phyloP scores from a whole-genome alignment of 1,140 invertebrate genomes.

The Sycobia sp. region DNA sequence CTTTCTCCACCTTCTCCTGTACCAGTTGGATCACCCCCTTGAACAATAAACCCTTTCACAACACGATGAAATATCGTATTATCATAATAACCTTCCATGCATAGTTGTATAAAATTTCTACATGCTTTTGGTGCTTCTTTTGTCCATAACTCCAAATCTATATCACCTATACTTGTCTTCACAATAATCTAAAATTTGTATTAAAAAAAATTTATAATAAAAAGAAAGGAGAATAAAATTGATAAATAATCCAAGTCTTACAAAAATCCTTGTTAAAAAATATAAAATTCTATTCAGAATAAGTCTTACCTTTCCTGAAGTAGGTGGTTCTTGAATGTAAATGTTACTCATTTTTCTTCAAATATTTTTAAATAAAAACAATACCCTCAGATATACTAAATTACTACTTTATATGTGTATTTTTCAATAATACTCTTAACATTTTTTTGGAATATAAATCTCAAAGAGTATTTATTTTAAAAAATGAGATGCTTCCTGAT shows the following conservation, averaged over 20 bases:
- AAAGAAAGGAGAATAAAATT: conserved; percentile 13
- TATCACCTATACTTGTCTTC: conserved; percentile 92
- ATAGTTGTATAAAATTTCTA: conserved; percentile 96
- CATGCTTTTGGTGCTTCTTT: conserved; percentile 95
- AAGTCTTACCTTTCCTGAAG: conserved; percentile 83
- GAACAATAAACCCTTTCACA: conserved; percentile 90
- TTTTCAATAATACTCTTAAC: too few relatives aligned
- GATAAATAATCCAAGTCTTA: too few relatives aligned
- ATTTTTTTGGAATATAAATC: too few relatives aligned
- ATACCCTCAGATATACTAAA: background rate
- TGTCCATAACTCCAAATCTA: conserved; percentile 97
- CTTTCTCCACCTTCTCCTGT: conserved; percentile 95
- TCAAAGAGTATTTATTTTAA: too few relatives aligned
- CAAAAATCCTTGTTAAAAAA: conserved; percentile 14
- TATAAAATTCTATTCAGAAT: conserved; percentile 5
- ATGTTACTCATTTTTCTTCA: conserved; percentile 79
- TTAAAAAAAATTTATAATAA: conserved; percentile 37
- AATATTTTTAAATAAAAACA: conserved; percentile 1
- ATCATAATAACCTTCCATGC: conserved; percentile 96
- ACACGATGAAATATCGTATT: conserved; percentile 90
- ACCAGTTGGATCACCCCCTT: conserved; percentile 95
- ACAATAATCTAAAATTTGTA: conserved; percentile 76
- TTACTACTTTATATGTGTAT: too few relatives aligned
- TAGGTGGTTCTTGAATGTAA: conserved; percentile 96
- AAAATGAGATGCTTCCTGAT: too few relatives aligned